Base-by-base conservation (phyloP, 2,888 invertebrate genomes). In the Drosophila siamana region DNA sequence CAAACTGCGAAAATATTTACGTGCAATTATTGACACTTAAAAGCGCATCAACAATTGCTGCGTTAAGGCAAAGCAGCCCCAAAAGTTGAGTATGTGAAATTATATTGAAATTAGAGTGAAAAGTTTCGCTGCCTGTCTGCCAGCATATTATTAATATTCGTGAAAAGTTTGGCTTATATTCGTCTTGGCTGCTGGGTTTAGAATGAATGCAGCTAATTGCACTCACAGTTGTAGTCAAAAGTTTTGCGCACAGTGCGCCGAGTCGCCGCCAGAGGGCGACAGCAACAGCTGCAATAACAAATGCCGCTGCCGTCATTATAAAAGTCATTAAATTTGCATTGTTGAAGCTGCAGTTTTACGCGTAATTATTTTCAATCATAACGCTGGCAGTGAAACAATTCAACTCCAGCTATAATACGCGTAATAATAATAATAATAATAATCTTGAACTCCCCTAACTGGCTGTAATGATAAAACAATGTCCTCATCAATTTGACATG, bases 351-450 rank as follows among this genome's bases (percentile, higher is more conserved):
- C 74, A 78, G 71, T 71, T 78, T 59, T 62, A 64, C 60, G 68
- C 61, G 52, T 64, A 71, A 78, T 77, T 69, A 75, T 78, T 59
- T 70, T 64, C 64, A 64, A 71, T 62, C 51, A 59, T 48, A 68
- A 47, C 36, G 19, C 41, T 57, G 55, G 54, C 24, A 7, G 26
- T 19, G 15, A 41, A 2, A 41, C 9, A 16, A 8, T 13, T 28
- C 28, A 36, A 38, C 19, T 3, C 8, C 3, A 40, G 7, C 19
- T 4, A 9, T 4, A n/a, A n/a, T n/a, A n/a, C n/a, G n/a, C n/a
- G n/a, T n/a, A n/a, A n/a, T n/a, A n/a, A n/a, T n/a, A n/a, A n/a
- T n/a, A n/a, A n/a, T n/a, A n/a, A n/a, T n/a, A n/a, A n/a, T n/a
- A 4, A 40, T 8, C 26, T 11, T 33, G 9, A 33, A 22, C 8